These are phyloP conservation scores for Chionoecetes opilio DNA, from an alignment of 1,140 invertebrate genomes.

Conservation along the genomic window DNA sequence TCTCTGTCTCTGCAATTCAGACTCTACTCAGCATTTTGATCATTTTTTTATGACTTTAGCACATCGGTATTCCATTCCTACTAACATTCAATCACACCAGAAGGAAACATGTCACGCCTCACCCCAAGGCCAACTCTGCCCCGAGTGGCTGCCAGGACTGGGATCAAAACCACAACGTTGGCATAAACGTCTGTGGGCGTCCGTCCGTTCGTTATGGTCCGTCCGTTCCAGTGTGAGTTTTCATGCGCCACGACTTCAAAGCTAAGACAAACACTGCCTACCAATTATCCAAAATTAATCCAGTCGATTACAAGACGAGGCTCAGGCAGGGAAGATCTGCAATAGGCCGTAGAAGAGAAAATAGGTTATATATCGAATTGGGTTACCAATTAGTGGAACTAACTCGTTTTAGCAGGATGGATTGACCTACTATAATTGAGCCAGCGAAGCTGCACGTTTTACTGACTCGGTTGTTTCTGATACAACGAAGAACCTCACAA, in stretches of 20 bases:
- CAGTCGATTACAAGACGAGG: neutral
- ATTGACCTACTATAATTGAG: neutral
- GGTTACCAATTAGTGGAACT: neutral
- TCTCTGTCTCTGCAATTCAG: neutral
- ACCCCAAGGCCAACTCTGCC: too few relatives aligned
- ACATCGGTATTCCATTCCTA: too few relatives aligned
- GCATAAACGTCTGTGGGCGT: neutral
- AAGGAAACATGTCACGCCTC: too few relatives aligned
- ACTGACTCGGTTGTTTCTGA: neutral
- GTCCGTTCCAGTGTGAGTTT: neutral
- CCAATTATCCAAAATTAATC: neutral
- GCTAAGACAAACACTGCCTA: neutral
- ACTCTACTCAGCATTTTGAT: too few relatives aligned
- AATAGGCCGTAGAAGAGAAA: neutral
- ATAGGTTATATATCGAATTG: slow-evolving; percentile 30
- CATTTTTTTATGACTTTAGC: too few relatives aligned
- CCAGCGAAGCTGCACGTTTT: neutral
- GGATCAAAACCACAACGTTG: neutral
- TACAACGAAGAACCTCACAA: neutral
- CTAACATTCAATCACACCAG: too few relatives aligned
- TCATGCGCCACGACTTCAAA: slow-evolving; percentile 1
- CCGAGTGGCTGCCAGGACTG: too few relatives aligned
- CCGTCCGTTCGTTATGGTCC: too few relatives aligned
- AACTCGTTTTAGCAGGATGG: neutral
- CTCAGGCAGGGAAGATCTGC: neutral